Evolutionary conservation across 2,797 vertebrate genomes (phyloP), one percentile per base, ranked within the genome.

Genomic region (Craterocephalus amniculus): DNA sequence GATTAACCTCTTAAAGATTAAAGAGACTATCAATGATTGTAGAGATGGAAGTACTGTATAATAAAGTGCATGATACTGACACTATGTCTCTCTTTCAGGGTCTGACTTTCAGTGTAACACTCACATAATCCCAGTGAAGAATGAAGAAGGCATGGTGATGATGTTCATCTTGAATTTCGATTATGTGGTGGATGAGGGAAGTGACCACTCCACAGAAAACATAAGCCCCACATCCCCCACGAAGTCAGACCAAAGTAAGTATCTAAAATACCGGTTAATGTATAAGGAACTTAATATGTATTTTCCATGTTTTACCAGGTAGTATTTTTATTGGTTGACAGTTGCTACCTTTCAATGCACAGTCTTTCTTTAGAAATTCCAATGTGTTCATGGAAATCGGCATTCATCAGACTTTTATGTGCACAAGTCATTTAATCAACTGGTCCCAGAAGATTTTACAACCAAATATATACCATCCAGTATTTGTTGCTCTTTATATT

Each of bases 111-210:
- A 96, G 91, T 99, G 98, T 88, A 97, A 94, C 86, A 98, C 94
- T 83, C 98, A 99, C 87, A 90, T 99, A 81, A 99, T 99, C 87
- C 98, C 98, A 12, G 97, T 99, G 90, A 99, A 99, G 93, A 99
- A 99, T 34, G 96, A 99, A 91, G 97, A 99, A 24, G 98, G 97
- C 0, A 88, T 98, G 81, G 98, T 98, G 72, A 98, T 99, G 96
- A 98, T 99, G 97, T 99, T 99, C 85, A 99, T 99, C 90, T 94
- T 99, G 74, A 97, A 97, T 89, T 99, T 99, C 74, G 98, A 99
- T 35, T 95, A 96, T 18, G 92, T 97, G 63, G 87, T 94, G 54
- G 96, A 97, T 57, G 95, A 96, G 68, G 96, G 96, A 57, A 97
- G 93, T 70, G 93, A 92, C 67, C 87, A 92, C 79, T 96, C 96